Percentiles rank a stretch among this genome's conserved stretches.
Conservation (phyloP, 1,140 invertebrate genomes). For the Drosophila ohnishii region DNA sequence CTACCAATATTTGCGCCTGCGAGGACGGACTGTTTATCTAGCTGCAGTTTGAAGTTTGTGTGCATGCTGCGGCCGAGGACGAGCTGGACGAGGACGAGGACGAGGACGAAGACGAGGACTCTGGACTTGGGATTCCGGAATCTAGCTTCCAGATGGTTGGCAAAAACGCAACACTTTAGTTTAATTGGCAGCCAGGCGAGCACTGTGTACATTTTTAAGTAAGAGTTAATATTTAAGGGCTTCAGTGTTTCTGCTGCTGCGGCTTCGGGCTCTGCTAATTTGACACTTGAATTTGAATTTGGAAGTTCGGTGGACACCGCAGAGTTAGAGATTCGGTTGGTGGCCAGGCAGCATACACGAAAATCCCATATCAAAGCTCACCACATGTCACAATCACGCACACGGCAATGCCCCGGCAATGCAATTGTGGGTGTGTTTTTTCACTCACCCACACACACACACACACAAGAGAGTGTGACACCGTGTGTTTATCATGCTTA, state of each 20-base stretch:
- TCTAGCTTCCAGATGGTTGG: constrained; percentile 24
- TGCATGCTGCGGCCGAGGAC: constrained; percentile 44
- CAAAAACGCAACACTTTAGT: constrained; percentile 70
- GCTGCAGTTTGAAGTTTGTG: constrained; percentile 67
- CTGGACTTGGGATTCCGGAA: background rate
- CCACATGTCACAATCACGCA: constrained; percentile 56
- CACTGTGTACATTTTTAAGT: constrained; percentile 76
- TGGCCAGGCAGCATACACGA: constrained; percentile 35
- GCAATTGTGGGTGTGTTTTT: constrained; percentile 18
- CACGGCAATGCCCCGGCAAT: background rate
- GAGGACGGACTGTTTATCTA: constrained; percentile 67
- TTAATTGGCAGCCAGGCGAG: constrained; percentile 71
- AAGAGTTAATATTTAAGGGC: constrained; percentile 74
- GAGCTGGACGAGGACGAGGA: constrained; percentile 4
- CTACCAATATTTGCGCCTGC: constrained; percentile 75
- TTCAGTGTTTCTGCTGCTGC: constrained; percentile 17
- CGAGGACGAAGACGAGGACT: constrained; percentile 1
- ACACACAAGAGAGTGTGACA: constrained; percentile 23
- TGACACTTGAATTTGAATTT: constrained; percentile 63
- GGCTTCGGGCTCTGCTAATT: constrained; percentile 51
- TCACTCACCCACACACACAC: constrained; percentile 1
- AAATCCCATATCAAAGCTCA: constrained; percentile 63
- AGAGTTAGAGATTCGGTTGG: constrained; percentile 29
- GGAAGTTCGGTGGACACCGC: constrained; percentile 25
- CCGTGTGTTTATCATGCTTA: constrained; percentile 52